A percentile compares a stretch with the other conserved stretches of the same genome.
phyloP scores from a whole-genome alignment of 2,888 invertebrate species.

The Dryobotodes eremita region DNA sequence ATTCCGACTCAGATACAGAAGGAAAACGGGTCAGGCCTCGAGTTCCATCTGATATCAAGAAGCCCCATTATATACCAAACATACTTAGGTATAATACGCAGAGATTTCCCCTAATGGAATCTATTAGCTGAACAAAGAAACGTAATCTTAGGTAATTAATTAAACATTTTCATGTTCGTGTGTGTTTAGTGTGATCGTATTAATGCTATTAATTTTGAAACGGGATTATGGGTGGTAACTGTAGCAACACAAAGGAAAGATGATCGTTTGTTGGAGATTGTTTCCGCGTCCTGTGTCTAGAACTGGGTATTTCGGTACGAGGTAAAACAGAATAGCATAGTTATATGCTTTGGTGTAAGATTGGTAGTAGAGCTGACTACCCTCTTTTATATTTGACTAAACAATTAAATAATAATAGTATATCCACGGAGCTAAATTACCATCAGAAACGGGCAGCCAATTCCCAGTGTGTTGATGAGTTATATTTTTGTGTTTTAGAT shows the following conservation, averaged over 20 bases:
- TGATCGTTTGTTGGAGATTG: slow-evolving; percentile 5
- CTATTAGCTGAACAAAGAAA: slow-evolving; percentile 67
- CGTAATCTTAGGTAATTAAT: slow-evolving; percentile 61
- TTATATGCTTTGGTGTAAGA: background rate
- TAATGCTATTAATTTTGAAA: slow-evolving; percentile 57
- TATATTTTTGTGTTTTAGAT: no score
- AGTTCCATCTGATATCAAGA: slow-evolving; percentile 63
- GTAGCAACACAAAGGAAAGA: slow-evolving; percentile 13
- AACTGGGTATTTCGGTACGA: background rate
- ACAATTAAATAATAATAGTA: background rate
- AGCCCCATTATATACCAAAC: slow-evolving; percentile 56
- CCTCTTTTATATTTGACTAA: no score
- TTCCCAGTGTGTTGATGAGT: no score
- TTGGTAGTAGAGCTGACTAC: no score
- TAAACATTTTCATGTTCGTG: slow-evolving; percentile 56
- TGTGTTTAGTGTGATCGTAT: slow-evolving; percentile 43
- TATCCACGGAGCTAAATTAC: background rate
- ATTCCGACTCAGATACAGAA: slow-evolving; percentile 58
- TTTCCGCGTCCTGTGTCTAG: background rate
- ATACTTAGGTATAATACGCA: slow-evolving; percentile 56
- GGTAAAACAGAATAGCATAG: background rate
- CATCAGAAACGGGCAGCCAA: background rate
- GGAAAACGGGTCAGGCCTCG: slow-evolving; percentile 53
- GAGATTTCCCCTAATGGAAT: slow-evolving; percentile 66
- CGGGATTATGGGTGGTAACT: slow-evolving; percentile 17